Evolutionary conservation across 2,113 vertebrate genomes (phyloP).

Genomic region (Thunnus maccoyii): DNA sequence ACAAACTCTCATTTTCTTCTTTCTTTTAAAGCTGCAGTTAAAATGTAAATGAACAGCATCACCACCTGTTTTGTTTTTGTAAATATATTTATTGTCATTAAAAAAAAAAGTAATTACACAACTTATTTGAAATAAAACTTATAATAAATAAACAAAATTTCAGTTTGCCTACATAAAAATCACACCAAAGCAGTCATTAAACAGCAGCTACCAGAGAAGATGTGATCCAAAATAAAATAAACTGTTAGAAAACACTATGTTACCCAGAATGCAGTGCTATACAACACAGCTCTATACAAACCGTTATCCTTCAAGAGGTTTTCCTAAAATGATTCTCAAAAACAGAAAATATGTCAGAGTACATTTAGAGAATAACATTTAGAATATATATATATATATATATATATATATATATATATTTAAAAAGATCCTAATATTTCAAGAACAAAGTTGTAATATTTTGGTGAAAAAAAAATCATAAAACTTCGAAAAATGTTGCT

Average conservation of each 20-base stretch:
- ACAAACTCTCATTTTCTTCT: background rate
- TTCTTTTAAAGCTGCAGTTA: background rate
- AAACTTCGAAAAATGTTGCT: too few relatives aligned
- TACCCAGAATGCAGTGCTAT: background rate
- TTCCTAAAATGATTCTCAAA: background rate
- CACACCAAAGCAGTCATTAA: background rate
- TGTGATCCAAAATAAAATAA: background rate
- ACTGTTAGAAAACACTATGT: background rate
- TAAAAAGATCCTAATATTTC: too few relatives aligned
- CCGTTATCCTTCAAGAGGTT: too few relatives aligned
- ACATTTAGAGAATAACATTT: background rate
- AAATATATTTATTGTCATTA: conserved; percentile 11
- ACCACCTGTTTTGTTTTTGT: background rate
- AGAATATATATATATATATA: too few relatives aligned
- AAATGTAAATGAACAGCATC: background rate
- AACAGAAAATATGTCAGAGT: background rate
- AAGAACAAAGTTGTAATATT: too few relatives aligned
- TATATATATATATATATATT: too few relatives aligned
- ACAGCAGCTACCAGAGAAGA: background rate
- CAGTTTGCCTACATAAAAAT: background rate
- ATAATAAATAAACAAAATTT: background rate
- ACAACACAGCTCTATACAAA: background rate
- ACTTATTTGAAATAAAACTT: background rate
- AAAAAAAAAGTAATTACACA: background rate
- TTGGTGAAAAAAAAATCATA: too few relatives aligned